Base-by-base conservation (phyloP, 2,113 vertebrate genomes). In the Spermophilus dauricus region DNA sequence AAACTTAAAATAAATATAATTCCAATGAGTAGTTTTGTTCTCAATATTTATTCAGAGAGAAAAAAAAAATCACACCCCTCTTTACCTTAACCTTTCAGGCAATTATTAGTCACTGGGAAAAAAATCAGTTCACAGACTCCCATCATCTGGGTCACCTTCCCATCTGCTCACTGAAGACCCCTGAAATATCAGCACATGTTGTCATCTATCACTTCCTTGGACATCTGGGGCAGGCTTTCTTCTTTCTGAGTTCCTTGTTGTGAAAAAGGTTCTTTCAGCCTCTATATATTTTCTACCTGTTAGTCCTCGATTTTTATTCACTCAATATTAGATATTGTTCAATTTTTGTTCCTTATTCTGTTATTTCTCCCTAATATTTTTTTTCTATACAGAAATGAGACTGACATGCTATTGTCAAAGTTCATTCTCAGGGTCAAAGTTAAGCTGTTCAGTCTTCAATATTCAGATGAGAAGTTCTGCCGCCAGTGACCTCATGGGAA, bases 351-450 rank as follows among this genome's bases (percentile, higher is more conserved):
- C 53, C 24, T 65, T 73, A 45, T 48, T 76, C 37, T 22, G 0
- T 89, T 97, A 58, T 51, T 94, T 86, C 37, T 81, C 34, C 69
- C 34, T 89, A 17, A 63, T 82, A 61, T 5, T 80, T 95, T 86
- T 91, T 86, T 91, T 70, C 30, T 56, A 4, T 63, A 37, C 18
- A 82, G 92, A 95, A 76, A 51, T 48, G 34, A 94, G 17, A 95
- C 28, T 81, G 48, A 39, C 18, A 20, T 56, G 89, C 24, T 83
- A 2, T 67, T 95, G 9, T 85, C 42, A 67, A 91, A 42, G 1
- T 77, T 89, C 12, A 37, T 51, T 73, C 39, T 5, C 9, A 51
- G 45, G 17, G 2, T 91, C 76, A 61, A 86, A 82, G 20, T 63
- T 53, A 58, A 94, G 2, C 28, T 92, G 13, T 51, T 94, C 53